phyloP scores from a whole-genome alignment of 2,113 vertebrate genomes.

The Lamprotornis superbus region DNA sequence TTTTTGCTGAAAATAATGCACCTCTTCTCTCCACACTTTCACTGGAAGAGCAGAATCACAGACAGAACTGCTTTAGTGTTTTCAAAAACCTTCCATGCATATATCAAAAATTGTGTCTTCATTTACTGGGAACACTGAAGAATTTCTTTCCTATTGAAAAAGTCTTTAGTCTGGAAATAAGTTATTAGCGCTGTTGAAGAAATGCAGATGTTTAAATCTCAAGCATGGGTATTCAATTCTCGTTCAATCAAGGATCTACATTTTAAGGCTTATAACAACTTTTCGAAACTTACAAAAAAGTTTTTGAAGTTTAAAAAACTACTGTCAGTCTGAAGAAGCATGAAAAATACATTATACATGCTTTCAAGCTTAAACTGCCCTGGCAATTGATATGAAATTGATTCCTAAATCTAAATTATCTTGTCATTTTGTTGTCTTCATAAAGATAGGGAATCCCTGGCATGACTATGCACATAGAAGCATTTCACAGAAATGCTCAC shows the following conservation, averaged over 20 bases:
- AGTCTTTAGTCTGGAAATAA: background rate
- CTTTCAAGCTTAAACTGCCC: background rate
- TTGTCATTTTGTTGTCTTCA: background rate
- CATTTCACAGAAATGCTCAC: background rate
- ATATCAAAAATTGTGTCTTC: background rate
- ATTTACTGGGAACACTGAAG: background rate
- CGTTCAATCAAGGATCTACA: background rate
- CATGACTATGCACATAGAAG: background rate
- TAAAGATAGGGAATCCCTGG: background rate
- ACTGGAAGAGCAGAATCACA: background rate
- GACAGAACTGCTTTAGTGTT: background rate
- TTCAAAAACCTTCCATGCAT: background rate
- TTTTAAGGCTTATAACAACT: background rate
- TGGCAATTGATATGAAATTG: background rate
- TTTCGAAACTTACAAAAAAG: background rate
- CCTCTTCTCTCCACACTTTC: background rate
- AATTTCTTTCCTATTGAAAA: background rate
- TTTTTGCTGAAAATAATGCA: background rate
- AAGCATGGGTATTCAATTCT: background rate
- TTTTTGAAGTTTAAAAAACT: background rate
- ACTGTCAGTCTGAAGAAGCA: background rate
- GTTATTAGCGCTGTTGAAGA: background rate
- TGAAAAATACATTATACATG: background rate
- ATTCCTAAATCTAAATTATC: background rate
- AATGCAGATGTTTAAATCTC: background rate